phyloP scores from a whole-genome alignment of 2,888 invertebrate genomes.

The Heliconius erato region DNA sequence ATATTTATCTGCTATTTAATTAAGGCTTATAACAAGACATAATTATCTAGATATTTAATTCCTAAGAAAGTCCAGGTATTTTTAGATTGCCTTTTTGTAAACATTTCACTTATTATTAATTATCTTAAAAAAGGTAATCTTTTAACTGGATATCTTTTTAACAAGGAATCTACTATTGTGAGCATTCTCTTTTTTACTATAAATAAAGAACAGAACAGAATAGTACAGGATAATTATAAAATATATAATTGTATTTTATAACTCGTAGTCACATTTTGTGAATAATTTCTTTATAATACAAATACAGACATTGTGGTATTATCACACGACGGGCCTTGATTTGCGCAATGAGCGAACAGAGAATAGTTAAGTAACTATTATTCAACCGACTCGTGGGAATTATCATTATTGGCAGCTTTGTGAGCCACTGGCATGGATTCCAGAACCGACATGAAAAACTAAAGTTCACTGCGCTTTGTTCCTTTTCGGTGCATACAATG shows the following conservation, averaged over 20 bases:
- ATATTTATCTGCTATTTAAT: no score
- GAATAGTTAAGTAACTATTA: constrained; percentile 78
- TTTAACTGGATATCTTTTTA: no score
- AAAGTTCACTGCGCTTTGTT: constrained; percentile 39
- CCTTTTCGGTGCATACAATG: background rate
- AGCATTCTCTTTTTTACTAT: background rate
- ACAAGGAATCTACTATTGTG: no score
- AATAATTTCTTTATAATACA: constrained; percentile 34
- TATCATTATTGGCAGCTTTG: constrained; percentile 55
- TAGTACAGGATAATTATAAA: background rate
- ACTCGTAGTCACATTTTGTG: background rate
- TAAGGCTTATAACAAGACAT: no score
- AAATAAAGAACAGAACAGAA: background rate
- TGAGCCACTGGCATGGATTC: constrained; percentile 39
- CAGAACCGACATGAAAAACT: constrained; percentile 43
- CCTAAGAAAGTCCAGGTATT: no score
- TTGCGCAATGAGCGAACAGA: constrained; percentile 77
- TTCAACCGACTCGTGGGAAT: constrained; percentile 80
- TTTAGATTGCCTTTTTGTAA: no score
- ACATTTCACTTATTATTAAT: no score
- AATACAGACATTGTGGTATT: constrained; percentile 49
- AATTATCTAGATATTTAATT: no score
- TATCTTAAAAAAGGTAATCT: no score
- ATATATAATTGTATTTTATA: background rate
- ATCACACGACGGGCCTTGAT: constrained; percentile 67